Conservation (phyloP, 2,888 invertebrate genomes). For the Rambutsinella grinnellia region DNA sequence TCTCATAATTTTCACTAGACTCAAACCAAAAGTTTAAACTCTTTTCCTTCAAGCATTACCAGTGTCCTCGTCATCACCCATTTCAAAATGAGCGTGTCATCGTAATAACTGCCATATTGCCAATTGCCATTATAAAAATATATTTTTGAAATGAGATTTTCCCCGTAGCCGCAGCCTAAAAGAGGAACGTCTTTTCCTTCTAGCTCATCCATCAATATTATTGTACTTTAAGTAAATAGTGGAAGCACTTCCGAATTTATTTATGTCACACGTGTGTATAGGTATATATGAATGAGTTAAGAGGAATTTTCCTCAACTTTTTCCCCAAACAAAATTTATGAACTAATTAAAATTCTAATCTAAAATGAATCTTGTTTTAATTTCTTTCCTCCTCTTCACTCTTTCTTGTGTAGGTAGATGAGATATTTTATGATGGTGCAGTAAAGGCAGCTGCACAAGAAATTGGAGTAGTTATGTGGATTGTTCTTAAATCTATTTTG, state of each 20-base stretch:
- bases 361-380: conserved; percentile 47
- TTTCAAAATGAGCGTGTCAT: conserved; percentile 35
- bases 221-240: neutral
- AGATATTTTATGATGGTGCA: conserved; percentile 12
- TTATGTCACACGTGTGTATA: conserved; percentile 22
- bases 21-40: no score
- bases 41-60: no score
- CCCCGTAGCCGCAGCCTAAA: no score
- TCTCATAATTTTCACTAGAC: no score
- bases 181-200: no score
- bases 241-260: neutral
- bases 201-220: conserved; percentile 38
- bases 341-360: conserved; percentile 62
- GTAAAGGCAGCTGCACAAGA: conserved; percentile 24
- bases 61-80: conserved; percentile 8
- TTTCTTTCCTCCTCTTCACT: conserved; percentile 5
- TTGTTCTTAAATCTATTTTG: conserved; percentile 21
- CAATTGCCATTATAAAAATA: conserved; percentile 7
- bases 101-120: conserved; percentile 14
- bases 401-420: neutral
- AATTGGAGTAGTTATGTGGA: neutral
- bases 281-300: neutral
- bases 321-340: conserved; percentile 52
- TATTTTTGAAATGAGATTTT: neutral
- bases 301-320: neutral